Evolutionary conservation across 2,113 vertebrate species (phyloP).

Genomic region (Shinisaurus crocodilurus): DNA sequence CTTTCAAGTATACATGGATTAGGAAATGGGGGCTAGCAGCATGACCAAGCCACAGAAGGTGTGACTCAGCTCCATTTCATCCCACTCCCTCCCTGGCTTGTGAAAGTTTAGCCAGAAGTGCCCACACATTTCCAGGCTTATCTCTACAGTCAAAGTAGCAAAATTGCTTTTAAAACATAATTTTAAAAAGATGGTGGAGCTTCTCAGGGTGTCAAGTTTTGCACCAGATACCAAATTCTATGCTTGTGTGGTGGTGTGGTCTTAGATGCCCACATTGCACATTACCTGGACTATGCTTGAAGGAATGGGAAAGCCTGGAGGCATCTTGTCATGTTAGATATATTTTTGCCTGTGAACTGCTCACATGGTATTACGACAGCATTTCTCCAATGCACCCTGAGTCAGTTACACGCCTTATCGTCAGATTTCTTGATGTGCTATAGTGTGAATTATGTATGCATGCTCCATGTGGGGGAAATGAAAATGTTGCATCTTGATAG

Average conservation of each 20-base stretch:
- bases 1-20: neutral
- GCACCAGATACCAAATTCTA: neutral
- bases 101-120: neutral
- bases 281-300: neutral
- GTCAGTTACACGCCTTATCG: neutral
- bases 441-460: conserved; percentile 19
- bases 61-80: neutral
- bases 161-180: neutral
- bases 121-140: neutral
- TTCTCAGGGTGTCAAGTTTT: neutral
- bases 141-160: neutral
- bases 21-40: neutral
- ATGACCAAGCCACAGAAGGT: neutral
- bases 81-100: neutral
- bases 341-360: neutral
- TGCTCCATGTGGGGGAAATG: neutral
- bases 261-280: neutral
- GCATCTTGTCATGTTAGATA: conserved; percentile 7
- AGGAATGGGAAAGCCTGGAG: neutral
- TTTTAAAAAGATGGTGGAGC: neutral
- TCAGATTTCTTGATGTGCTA: neutral
- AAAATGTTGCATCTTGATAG: conserved; percentile 6
- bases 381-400: neutral
- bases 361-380: neutral
- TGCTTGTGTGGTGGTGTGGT: neutral